These are phyloP conservation scores for Danaus melanippus DNA, from an alignment of 1,140 invertebrate species.

Conservation along the genomic window DNA sequence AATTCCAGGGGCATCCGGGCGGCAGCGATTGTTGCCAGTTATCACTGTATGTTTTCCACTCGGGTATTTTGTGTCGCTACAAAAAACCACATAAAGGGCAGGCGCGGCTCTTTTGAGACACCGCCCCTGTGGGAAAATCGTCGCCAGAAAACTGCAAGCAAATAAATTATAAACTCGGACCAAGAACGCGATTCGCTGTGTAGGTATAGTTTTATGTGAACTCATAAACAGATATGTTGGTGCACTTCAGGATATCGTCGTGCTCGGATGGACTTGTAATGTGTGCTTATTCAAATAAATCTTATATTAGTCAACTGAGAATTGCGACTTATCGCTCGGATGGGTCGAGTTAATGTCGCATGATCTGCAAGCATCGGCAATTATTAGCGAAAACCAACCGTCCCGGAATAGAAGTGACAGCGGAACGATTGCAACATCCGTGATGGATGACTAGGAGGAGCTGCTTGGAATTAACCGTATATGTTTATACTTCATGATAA, in stretches of 20 bases:
- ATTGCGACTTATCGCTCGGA: background rate
- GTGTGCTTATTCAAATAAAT: constrained; percentile 8
- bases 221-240: constrained; percentile 26
- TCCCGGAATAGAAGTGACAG: constrained; percentile 68
- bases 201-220: constrained; percentile 40
- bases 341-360: constrained; percentile 45
- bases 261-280: constrained; percentile 13
- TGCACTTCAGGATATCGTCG: constrained; percentile 10
- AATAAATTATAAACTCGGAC: constrained; percentile 69
- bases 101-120: constrained; percentile 64
- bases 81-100: constrained; percentile 71
- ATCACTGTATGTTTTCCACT: constrained; percentile 70
- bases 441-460: constrained; percentile 58
- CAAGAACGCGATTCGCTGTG: constrained; percentile 54
- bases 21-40: constrained; percentile 69
- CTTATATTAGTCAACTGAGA: background rate
- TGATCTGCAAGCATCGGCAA: constrained; percentile 50
- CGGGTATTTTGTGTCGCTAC: constrained; percentile 63
- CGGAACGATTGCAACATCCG: constrained; percentile 62
- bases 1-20: constrained; percentile 65
- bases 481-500: too few species aligned
- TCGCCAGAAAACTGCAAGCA: constrained; percentile 69
- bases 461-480: constrained; percentile 23
- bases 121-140: constrained; percentile 70
- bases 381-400: constrained; percentile 67